Base-by-base conservation (phyloP, 1,140 invertebrate species). In the Planococcus citri region DNA sequence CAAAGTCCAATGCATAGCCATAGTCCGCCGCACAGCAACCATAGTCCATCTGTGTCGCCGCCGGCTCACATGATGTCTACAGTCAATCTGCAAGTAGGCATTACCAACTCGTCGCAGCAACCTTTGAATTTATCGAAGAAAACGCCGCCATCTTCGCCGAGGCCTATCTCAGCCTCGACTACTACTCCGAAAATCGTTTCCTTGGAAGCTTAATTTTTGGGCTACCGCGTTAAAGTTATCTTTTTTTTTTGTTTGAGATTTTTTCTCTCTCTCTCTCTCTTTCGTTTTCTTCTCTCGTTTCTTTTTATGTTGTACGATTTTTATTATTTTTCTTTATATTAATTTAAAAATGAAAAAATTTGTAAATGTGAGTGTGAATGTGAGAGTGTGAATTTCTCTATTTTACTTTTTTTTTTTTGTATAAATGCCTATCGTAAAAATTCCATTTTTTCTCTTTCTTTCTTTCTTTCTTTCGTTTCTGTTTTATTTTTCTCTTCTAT, bases 71-170 rank as follows among this genome's bases (percentile, higher is more conserved):
- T 74, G 17, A 79, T 79, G 68, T 77, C 81, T 0, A 75, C 76
- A 70, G 83, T 91, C 76, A 88, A 91, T 76, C 82, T 92, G 68
- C 88, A 90, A 76, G 88, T 91, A 71, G 88, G 88, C 76, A 88
- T 89, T 71, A 88, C 91, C 76, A 73, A 75, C 70, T 70, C 74
- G n/a, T n/a, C n/a, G 70, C 88, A 88, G 73, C 89, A 91, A 76
- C 90, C 91, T 37, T 80, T 93, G 57, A 93, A 93, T 80, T 83
- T 93, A 68, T 92, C 90, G 74, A 92, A 92, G 80, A 92, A 93
- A 78, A 89, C 90, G 71, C 88, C 90, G 71, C 88, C 88, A 73
- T 88, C 90, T 72, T 86, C 86, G 71, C 86, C 86, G 17, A 79
- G 83, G 73, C 80, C 68, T 69, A 41, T 69, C 25, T 69, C 71